Evolutionary conservation across 2,888 invertebrate genomes (phyloP).

Genomic region (Drosophila bunnanda): DNA sequence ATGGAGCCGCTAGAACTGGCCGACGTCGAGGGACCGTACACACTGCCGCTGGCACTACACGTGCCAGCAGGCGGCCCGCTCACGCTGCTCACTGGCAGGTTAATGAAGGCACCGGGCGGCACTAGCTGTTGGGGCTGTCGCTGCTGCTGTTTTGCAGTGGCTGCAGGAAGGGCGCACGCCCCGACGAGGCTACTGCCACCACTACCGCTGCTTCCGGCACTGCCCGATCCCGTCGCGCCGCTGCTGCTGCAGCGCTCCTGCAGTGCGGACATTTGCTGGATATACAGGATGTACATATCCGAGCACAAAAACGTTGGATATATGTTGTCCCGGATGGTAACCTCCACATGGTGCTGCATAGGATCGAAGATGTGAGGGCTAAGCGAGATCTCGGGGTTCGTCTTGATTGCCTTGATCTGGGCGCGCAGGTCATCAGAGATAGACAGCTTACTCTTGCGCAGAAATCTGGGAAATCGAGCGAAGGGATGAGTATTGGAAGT

Average conservation of each 20-base stretch:
- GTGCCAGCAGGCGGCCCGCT: constrained; percentile 72
- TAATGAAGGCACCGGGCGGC: constrained; percentile 76
- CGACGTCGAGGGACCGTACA: constrained; percentile 84
- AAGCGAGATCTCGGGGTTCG: constrained; percentile 87
- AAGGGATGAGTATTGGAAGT: background rate
- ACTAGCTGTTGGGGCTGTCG: constrained; percentile 29
- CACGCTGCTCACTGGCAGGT: constrained; percentile 68
- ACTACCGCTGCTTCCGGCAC: constrained; percentile 73
- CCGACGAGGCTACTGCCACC: constrained; percentile 69
- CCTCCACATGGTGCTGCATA: constrained; percentile 92
- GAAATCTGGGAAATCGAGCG: constrained; percentile 86
- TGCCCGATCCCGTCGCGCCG: constrained; percentile 71
- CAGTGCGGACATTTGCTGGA: constrained; percentile 87
- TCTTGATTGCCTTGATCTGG: constrained; percentile 90
- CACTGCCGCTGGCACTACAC: constrained; percentile 84
- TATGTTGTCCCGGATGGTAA: constrained; percentile 93
- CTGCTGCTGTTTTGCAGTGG: constrained; percentile 56
- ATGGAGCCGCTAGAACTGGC: constrained; percentile 84
- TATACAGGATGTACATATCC: constrained; percentile 94
- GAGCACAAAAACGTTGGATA: constrained; percentile 97
- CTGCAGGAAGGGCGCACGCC: constrained; percentile 62
- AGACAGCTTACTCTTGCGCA: constrained; percentile 92
- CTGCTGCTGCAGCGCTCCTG: constrained; percentile 85
- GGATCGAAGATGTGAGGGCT: constrained; percentile 93
- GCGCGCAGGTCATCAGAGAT: constrained; percentile 92